Conservation (phyloP, 2,888 invertebrate genomes). For the Gryllus longicercus region DNA sequence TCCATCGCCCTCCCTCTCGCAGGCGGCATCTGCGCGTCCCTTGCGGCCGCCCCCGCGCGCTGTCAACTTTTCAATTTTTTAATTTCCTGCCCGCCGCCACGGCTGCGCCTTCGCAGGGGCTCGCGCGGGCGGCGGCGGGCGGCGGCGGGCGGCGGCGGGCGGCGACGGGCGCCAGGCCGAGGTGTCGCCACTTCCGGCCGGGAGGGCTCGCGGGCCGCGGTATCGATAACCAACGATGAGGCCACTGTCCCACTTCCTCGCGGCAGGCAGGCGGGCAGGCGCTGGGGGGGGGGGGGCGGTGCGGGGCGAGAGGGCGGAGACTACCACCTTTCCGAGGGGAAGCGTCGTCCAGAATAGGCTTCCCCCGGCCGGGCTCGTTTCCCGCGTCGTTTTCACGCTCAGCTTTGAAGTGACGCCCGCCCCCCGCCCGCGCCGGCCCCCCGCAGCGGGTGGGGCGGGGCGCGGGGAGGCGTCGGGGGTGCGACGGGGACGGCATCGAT, state of each 20-base stretch:
- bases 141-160: no score
- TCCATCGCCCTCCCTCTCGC: no score
- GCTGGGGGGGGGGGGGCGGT: no score
- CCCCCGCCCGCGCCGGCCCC: neutral
- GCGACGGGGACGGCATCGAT: neutral
- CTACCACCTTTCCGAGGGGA: neutral
- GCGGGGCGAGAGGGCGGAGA: no score
- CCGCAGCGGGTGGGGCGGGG: neutral
- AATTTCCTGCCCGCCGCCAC: no score
- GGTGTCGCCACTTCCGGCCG: no score
- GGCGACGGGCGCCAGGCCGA: no score
- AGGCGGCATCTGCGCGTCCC: no score
- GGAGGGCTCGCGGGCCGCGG: neutral
- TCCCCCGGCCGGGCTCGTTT: conserved; percentile 6
- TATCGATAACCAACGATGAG: neutral
- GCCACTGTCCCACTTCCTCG: neutral
- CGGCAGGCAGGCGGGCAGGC: neutral
- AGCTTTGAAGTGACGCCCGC: neutral
- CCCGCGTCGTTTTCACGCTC: conserved; percentile 6
- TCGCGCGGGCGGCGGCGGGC: no score
- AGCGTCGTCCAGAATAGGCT: neutral
- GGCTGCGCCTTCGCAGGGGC: no score
- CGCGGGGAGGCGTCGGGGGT: neutral
- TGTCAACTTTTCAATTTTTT: no score
- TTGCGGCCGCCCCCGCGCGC: no score